Evolutionary conservation across 2,888 invertebrate genomes (phyloP).

Genomic region (Mylabris sibirica): DNA sequence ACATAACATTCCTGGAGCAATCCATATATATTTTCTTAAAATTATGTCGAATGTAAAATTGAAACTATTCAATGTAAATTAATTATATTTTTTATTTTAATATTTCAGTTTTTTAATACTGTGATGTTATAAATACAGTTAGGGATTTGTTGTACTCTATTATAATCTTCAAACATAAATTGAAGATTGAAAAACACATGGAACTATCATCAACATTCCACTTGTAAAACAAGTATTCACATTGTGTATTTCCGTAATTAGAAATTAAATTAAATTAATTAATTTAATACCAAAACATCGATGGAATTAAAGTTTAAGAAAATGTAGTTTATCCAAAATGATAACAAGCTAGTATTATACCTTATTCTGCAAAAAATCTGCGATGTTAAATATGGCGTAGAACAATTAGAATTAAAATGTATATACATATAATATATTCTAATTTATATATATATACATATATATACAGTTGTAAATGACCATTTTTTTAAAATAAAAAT

Average conservation of each 20-base stretch:
- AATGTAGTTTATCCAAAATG: not conserved
- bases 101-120: constrained; percentile 39
- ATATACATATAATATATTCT: constrained; percentile 42
- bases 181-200: not conserved
- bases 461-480: constrained; percentile 45
- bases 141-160: constrained; percentile 31
- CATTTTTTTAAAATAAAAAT: constrained; percentile 28
- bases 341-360: not conserved
- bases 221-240: not conserved
- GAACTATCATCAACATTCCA: not conserved
- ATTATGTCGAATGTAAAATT: constrained; percentile 7
- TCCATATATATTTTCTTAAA: constrained; percentile 29
- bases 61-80: constrained; percentile 32
- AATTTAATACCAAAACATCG: not conserved
- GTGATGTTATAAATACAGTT: constrained; percentile 41
- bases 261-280: too few species aligned
- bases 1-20: constrained; percentile 24
- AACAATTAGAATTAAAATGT: constrained; percentile 34
- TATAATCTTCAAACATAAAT: not conserved
- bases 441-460: constrained; percentile 34
- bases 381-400: constrained; percentile 30
- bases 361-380: constrained; percentile 9
- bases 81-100: constrained; percentile 29
- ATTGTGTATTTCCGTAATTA: constrained; percentile 6
- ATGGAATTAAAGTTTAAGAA: not conserved